A percentile compares a stretch with the other conserved stretches of the same genome.
phyloP scores from a whole-genome alignment of 2,888 invertebrate genomes.

The Tetranychus truncatus region DNA sequence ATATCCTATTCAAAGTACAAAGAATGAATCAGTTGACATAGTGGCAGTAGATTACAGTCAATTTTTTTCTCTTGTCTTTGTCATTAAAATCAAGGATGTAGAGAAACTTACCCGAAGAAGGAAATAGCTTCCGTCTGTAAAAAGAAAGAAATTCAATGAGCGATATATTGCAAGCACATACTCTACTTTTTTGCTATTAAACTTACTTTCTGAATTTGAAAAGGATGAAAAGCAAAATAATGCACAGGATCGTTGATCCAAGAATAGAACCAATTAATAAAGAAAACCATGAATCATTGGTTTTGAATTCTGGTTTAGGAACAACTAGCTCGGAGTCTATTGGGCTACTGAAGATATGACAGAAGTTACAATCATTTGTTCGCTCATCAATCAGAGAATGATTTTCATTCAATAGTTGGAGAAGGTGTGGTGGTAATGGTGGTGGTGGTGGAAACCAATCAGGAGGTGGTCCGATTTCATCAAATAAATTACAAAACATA shows the following conservation, averaged over 20 bases:
- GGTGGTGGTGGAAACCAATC: slow-evolving; percentile 37
- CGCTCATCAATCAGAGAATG: slow-evolving; percentile 8
- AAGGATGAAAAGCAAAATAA: slow-evolving; percentile 54
- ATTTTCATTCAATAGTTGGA: slow-evolving; percentile 25
- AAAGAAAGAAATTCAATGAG: slow-evolving; percentile 1
- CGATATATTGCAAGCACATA: neutral
- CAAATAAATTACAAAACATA: slow-evolving; percentile 1
- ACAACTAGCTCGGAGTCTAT: slow-evolving; percentile 5
- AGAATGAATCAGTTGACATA: no score
- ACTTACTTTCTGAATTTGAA: slow-evolving; percentile 68
- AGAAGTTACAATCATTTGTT: slow-evolving; percentile 17
- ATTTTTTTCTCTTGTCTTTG: no score
- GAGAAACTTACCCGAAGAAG: neutral
- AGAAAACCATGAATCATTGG: slow-evolving; percentile 55
- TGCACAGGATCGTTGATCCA: slow-evolving; percentile 57
- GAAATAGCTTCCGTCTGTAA: slow-evolving; percentile 20
- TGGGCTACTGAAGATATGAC: slow-evolving; percentile 17
- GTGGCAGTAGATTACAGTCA: no score
- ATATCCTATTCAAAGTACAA: no score
- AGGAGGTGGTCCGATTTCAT: slow-evolving; percentile 43
- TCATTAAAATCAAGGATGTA: neutral
- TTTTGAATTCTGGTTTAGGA: slow-evolving; percentile 13
- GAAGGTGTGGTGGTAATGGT: neutral
- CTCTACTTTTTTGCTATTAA: no score
- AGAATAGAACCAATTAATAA: slow-evolving; percentile 59